These are phyloP conservation scores for Sisor rabdophorus DNA, from an alignment of 2,113 vertebrate genomes.

Conservation along the genomic window DNA sequence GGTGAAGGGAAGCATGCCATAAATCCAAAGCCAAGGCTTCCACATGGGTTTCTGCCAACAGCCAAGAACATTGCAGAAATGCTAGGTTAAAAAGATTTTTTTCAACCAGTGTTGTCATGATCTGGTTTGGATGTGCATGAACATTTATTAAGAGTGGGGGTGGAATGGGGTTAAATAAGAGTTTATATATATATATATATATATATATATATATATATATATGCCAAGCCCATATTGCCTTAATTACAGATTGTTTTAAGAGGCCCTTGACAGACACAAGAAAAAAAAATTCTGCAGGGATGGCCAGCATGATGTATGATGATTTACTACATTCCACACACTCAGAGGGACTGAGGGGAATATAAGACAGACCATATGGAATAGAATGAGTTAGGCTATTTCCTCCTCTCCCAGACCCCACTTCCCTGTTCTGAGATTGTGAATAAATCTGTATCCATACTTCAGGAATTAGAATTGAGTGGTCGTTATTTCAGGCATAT, in stretches of 20 bases:
- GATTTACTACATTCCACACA: conserved; percentile 28
- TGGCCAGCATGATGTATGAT: conserved; percentile 25
- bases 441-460: neutral
- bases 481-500: conserved; percentile 20
- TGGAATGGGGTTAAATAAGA: neutral
- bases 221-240: conserved; percentile 24
- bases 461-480: neutral
- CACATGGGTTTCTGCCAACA: conserved; percentile 29
- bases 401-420: conserved; percentile 14
- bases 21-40: conserved; percentile 40
- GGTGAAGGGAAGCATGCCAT: conserved; percentile 36
- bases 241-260: conserved; percentile 48
- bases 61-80: conserved; percentile 27
- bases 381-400: conserved; percentile 14
- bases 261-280: conserved; percentile 39
- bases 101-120: conserved; percentile 34
- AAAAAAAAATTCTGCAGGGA: conserved; percentile 31
- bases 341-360: conserved; percentile 12
- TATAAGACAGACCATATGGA: conserved; percentile 27
- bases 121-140: conserved; percentile 28
- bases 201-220: neutral
- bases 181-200: neutral
- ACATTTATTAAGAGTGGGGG: neutral
- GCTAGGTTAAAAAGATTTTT: conserved; percentile 21
- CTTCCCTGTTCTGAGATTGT: conserved; percentile 23